A percentile compares a stretch with the other conserved stretches of the same genome.
Conservation (phyloP, 2,113 vertebrate species). For the Psilopsiagon aymara region DNA sequence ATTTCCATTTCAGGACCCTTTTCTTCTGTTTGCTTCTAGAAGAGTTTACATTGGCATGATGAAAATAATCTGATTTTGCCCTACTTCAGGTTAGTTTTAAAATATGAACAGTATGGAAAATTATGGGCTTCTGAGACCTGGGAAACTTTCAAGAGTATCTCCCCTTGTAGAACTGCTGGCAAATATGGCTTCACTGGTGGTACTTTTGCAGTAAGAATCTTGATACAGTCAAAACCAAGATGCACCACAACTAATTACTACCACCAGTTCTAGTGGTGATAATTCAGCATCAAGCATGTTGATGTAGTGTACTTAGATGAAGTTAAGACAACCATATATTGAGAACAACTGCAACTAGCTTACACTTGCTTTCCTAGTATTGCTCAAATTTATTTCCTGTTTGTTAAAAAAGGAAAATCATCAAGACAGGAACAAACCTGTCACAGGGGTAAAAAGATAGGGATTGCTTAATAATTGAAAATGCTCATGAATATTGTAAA, state of each 20-base stretch:
- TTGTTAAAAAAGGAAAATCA: conserved; percentile 76
- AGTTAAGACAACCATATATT: neutral
- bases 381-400: conserved; percentile 59
- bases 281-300: neutral
- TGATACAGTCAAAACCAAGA: neutral
- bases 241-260: neutral
- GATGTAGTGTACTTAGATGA: neutral
- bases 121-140: neutral
- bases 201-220: neutral
- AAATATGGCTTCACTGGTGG: neutral
- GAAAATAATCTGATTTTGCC: neutral
- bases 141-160: neutral
- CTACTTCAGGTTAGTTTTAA: neutral
- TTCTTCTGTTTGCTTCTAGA: neutral
- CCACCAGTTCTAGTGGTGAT: neutral
- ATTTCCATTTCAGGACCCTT: neutral
- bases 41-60: neutral
- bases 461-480: conserved; percentile 88
- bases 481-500: conserved; percentile 91
- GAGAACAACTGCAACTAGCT: neutral
- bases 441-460: conserved; percentile 85
- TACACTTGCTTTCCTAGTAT: neutral
- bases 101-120: neutral
- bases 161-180: neutral
- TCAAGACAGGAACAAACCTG: conserved; percentile 75